Evolutionary conservation across 2,888 invertebrate genomes (phyloP).

Genomic region (Conchocele bisecta): DNA sequence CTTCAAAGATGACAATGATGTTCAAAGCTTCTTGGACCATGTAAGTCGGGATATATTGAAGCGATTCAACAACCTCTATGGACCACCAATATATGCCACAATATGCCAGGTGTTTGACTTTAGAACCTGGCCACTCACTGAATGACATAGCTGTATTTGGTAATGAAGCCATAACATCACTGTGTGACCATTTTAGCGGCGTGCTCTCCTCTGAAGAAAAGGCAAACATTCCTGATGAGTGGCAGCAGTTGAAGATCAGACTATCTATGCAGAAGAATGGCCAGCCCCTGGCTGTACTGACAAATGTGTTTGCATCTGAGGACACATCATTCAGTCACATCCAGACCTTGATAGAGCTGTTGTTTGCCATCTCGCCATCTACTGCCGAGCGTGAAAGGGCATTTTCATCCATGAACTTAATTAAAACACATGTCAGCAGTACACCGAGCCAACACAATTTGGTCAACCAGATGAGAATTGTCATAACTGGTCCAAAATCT

Average conservation of each 20-base stretch:
- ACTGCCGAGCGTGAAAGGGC: constrained; percentile 6
- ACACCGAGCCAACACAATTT: neutral
- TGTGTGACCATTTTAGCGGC: constrained; percentile 1
- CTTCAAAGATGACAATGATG: constrained; percentile 32
- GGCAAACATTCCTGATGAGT: constrained; percentile 15
- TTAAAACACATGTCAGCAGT: neutral
- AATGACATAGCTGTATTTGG: constrained; percentile 6
- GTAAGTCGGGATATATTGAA: constrained; percentile 6
- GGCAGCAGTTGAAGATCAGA: constrained; percentile 24
- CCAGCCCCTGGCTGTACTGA: neutral
- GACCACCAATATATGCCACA: neutral
- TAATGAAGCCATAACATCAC: no score
- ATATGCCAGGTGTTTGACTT: neutral
- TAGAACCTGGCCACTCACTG: constrained; percentile 18
- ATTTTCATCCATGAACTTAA: neutral
- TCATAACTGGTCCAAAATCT: neutral
- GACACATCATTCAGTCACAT: no score
- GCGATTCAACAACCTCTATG: constrained; percentile 15
- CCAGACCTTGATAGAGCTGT: neutral
- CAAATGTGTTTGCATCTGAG: no score
- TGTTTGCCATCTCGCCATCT: neutral
- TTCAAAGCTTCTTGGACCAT: constrained; percentile 11
- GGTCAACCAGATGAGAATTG: neutral
- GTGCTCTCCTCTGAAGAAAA: constrained; percentile 2
- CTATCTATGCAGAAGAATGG: neutral